Percentiles rank a stretch among this genome's conserved stretches.
Evolutionary conservation across 2,113 vertebrate species (phyloP).

Genomic region (Emydocephalus ijimae): DNA sequence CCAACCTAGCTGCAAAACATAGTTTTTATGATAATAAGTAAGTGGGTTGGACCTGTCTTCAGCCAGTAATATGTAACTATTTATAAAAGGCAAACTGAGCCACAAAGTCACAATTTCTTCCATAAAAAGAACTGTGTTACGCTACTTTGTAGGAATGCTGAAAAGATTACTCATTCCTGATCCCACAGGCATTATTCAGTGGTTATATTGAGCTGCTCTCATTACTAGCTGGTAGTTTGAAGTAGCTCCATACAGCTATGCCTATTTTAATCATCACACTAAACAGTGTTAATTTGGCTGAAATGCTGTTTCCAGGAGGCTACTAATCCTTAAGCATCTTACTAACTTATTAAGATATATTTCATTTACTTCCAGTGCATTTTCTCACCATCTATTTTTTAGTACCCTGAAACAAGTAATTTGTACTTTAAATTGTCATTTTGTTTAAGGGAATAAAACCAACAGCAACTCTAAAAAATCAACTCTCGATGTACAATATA

Average conservation of each 20-base stretch:
- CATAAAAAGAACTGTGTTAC: neutral
- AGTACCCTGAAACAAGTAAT: neutral
- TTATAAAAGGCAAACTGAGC: neutral
- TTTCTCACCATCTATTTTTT: neutral
- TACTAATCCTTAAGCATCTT: neutral
- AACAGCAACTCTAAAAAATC: neutral
- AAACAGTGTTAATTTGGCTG: neutral
- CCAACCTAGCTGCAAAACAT: conserved; percentile 80
- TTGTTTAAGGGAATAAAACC: neutral
- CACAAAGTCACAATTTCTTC: neutral
- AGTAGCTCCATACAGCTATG: neutral
- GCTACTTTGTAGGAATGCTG: neutral
- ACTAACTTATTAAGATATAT: neutral
- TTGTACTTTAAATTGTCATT: neutral
- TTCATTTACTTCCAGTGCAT: neutral
- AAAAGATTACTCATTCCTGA: neutral
- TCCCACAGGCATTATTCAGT: neutral
- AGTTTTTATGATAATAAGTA: conserved; percentile 90
- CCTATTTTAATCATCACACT: neutral
- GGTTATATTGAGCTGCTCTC: neutral
- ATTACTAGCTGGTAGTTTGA: neutral
- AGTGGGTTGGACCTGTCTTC: conserved; percentile 53
- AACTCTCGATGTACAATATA: neutral
- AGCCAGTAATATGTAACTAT: neutral
- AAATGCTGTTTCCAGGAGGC: neutral